Percentiles rank a stretch among this genome's conserved stretches.
These are phyloP conservation scores for Smittia aterrima DNA, from an alignment of 2,888 invertebrate genomes.

Conservation along the genomic window DNA sequence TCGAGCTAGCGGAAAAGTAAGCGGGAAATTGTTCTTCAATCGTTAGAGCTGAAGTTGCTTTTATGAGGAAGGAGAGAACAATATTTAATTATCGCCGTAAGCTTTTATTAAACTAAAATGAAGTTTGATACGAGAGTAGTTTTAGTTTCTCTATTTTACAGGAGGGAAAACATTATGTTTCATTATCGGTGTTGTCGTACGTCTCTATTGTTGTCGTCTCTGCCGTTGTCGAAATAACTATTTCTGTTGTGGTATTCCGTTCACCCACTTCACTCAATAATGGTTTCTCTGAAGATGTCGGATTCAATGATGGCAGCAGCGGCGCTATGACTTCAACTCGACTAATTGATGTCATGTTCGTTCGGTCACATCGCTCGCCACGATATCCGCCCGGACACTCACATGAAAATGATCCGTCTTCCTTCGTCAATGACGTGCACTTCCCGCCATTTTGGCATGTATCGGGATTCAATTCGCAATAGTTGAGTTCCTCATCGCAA, in stretches of 20 bases:
- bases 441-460: slow-evolving; percentile 78
- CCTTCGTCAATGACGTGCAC: slow-evolving; percentile 73
- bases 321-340: slow-evolving; percentile 17
- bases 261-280: slow-evolving; percentile 33
- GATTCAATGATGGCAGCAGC: slow-evolving; percentile 6
- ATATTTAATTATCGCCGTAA: slow-evolving; percentile 27
- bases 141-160: neutral
- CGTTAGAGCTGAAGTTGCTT: no score
- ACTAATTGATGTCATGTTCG: slow-evolving; percentile 35
- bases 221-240: slow-evolving; percentile 12
- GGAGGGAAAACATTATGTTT: slow-evolving; percentile 28
- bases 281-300: slow-evolving; percentile 36
- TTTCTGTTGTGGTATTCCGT: slow-evolving; percentile 35
- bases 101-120: slow-evolving; percentile 23
- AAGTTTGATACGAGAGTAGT: neutral
- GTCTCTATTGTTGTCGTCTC: slow-evolving; percentile 1
- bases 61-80: neutral
- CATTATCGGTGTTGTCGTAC: slow-evolving; percentile 22
- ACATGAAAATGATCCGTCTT: slow-evolving; percentile 75
- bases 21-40: no score
- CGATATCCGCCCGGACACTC: slow-evolving; percentile 71
- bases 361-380: slow-evolving; percentile 53
- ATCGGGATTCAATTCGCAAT: slow-evolving; percentile 73
- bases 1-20: neutral
- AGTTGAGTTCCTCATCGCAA: slow-evolving; percentile 85